Percentiles rank a stretch among this genome's conserved stretches.
Conservation (phyloP, 2,888 invertebrate genomes). For the Cyaniris semiargus region DNA sequence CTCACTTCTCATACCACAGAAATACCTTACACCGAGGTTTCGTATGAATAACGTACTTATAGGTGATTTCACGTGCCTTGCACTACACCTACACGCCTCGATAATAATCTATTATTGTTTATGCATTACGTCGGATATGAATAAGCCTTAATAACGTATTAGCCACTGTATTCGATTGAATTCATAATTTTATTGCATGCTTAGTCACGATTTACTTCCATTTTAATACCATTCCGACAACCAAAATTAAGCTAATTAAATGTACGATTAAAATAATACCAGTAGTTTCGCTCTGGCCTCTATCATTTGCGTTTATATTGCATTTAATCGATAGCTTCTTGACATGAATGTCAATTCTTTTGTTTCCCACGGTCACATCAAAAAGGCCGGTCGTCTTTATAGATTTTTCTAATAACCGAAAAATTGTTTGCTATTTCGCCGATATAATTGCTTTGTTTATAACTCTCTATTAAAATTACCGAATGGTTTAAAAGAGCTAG, state of each 20-base stretch:
- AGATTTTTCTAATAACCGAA: constrained; percentile 40
- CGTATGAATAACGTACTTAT: constrained; percentile 24
- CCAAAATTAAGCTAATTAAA: constrained; percentile 42
- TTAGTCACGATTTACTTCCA: constrained; percentile 66
- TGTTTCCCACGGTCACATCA: constrained; percentile 34
- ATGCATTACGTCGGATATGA: constrained; percentile 52
- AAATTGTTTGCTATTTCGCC: constrained; percentile 36
- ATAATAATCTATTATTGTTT: constrained; percentile 46
- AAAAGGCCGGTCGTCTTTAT: constrained; percentile 32
- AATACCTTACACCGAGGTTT: constrained; percentile 21
- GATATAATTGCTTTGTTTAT: constrained; percentile 34
- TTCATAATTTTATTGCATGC: constrained; percentile 62
- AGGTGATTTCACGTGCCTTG: constrained; percentile 32
- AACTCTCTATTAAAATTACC: constrained; percentile 7
- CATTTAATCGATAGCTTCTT: constrained; percentile 27
- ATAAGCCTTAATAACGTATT: constrained; percentile 60
- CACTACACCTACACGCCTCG: constrained; percentile 42
- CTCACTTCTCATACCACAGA: not conserved
- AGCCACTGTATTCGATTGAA: constrained; percentile 58
- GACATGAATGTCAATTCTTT: constrained; percentile 11
- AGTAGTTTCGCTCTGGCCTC: constrained; percentile 30
- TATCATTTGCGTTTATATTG: constrained; percentile 31
- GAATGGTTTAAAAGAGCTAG: not conserved
- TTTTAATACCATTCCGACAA: constrained; percentile 42
- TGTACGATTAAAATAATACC: constrained; percentile 34